These are phyloP conservation scores for Phalacrocorax pelagicus DNA, from an alignment of 2,113 vertebrate genomes.

Conservation along the genomic window DNA sequence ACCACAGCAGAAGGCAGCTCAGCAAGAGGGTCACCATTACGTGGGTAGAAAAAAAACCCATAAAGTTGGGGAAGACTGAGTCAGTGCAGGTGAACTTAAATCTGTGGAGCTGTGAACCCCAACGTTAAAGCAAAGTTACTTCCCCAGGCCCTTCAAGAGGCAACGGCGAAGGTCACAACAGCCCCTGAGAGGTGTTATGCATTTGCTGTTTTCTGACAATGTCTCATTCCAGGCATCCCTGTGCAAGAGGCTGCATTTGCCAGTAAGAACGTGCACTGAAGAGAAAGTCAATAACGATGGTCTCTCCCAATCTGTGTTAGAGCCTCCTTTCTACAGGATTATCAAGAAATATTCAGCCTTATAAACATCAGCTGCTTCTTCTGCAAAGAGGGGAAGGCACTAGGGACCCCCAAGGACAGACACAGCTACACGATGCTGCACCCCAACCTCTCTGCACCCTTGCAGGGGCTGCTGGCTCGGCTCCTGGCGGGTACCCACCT, in stretches of 20 bases:
- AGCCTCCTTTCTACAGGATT: not conserved
- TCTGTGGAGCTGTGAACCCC: not conserved
- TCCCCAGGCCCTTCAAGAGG: not conserved
- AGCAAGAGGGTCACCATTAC: accelerated
- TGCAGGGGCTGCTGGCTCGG: accelerated
- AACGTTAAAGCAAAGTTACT: not conserved
- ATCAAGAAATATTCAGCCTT: not conserved
- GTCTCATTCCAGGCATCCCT: not conserved
- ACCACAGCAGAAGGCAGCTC: not conserved
- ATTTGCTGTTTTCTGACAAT: not conserved
- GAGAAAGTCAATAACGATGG: accelerated
- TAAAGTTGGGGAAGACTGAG: not conserved
- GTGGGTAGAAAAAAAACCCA: not conserved
- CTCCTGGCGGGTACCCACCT: not conserved
- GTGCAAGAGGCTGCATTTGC: accelerated
- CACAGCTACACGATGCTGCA: not conserved
- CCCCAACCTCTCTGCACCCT: not conserved
- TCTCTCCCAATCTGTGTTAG: not conserved
- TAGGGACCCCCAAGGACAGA: not conserved
- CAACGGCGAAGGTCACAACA: not conserved
- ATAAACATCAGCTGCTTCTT: not conserved
- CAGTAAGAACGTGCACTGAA: accelerated
- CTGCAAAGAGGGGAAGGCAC: not conserved
- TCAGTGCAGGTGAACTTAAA: not conserved
- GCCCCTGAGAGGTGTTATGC: not conserved